These are phyloP conservation scores for Hephaestus fuliginosus DNA, from an alignment of 2,797 vertebrate genomes.

Conservation along the genomic window DNA sequence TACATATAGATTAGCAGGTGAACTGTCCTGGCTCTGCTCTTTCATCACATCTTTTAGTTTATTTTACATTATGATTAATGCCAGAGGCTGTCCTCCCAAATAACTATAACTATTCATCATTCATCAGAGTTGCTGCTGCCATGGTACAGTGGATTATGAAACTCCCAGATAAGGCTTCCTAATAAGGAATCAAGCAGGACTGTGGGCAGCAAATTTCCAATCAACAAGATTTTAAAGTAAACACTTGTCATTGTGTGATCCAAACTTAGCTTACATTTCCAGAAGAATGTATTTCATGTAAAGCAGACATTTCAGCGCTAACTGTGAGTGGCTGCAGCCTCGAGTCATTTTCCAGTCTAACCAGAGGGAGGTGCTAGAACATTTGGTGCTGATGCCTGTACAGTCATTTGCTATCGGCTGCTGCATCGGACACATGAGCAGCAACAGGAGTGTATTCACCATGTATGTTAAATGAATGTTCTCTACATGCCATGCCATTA, in stretches of 20 bases:
- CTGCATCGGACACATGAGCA: neutral
- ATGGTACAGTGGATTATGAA: neutral
- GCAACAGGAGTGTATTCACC: neutral
- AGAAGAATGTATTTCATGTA: neutral
- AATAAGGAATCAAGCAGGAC: conserved; percentile 26
- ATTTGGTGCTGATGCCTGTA: neutral
- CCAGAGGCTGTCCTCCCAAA: neutral
- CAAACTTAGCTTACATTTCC: conserved; percentile 3
- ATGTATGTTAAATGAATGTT: neutral
- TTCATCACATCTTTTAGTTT: conserved; percentile 41
- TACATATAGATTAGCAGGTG: conserved; percentile 28
- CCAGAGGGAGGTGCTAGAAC: conserved; percentile 31
- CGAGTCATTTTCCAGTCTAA: neutral
- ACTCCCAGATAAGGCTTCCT: neutral
- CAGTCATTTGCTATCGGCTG: neutral
- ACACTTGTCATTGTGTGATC: conserved; percentile 13
- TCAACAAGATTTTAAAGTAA: conserved; percentile 24
- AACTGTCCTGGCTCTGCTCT: conserved; percentile 15
- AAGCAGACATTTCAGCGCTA: neutral
- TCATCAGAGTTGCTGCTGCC: conserved; percentile 9
- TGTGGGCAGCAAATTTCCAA: conserved; percentile 16
- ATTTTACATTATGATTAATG: conserved; percentile 27
- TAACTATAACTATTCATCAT: neutral
- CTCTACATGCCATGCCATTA: neutral
- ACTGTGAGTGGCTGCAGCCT: neutral